Conservation (phyloP, 2,888 invertebrate genomes). For the Yponomeuta cagnagella region DNA sequence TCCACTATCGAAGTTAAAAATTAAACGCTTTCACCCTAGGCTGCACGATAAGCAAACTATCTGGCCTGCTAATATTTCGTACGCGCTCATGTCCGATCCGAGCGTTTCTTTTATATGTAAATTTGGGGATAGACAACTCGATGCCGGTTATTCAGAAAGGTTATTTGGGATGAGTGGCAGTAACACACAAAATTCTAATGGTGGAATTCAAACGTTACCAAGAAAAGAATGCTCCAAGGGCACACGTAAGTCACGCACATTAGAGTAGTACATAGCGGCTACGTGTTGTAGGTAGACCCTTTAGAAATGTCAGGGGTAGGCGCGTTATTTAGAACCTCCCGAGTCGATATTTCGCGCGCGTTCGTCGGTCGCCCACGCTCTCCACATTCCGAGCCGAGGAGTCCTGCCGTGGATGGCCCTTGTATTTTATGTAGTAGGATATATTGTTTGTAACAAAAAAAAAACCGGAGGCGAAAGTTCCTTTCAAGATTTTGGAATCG, state of each 20-base stretch:
- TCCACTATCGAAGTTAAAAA: constrained; percentile 33
- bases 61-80: constrained; percentile 49
- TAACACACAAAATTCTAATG: neutral
- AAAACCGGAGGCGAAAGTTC: neutral
- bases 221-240: neutral
- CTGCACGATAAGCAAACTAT: constrained; percentile 21
- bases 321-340: constrained; percentile 43
- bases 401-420: neutral
- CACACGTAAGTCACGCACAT: neutral
- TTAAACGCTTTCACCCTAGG: constrained; percentile 25
- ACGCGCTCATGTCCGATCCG: constrained; percentile 30
- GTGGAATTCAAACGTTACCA: neutral
- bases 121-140: constrained; percentile 24
- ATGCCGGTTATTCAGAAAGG: neutral
- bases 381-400: neutral
- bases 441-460: neutral
- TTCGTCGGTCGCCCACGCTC: neutral
- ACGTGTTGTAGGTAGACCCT: neutral
- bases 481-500: neutral
- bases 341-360: constrained; percentile 22
- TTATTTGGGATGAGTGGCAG: neutral
- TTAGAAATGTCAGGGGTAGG: constrained; percentile 40
- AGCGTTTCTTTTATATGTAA: constrained; percentile 55
- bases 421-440: neutral
- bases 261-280: neutral